Percentiles rank a stretch among this genome's conserved stretches.
These are phyloP conservation scores for Salarias fasciatus DNA, from an alignment of 2,797 vertebrate species.

Conservation along the genomic window DNA sequence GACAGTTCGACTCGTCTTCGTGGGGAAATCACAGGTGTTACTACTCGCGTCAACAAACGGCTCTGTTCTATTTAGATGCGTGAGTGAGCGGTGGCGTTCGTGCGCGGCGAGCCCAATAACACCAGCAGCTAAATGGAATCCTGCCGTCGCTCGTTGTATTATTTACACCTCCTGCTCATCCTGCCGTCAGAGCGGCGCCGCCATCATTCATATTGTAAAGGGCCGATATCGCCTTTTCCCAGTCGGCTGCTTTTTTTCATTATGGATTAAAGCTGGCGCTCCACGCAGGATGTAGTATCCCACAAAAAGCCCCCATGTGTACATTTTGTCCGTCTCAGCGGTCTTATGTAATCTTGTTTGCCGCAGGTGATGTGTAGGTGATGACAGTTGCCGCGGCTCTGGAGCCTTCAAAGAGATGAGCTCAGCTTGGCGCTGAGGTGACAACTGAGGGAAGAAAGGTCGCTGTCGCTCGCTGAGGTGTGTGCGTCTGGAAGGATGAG, in stretches of 20 bases:
- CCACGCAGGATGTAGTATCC: neutral
- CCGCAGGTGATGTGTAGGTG: conserved; percentile 49
- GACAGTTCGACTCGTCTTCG: conserved; percentile 18
- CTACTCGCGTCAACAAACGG: neutral
- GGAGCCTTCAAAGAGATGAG: conserved; percentile 57
- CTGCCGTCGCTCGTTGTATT: neutral
- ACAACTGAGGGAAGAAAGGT: conserved; percentile 55
- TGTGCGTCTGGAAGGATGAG: conserved; percentile 38
- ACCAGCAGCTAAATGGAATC: conserved; percentile 4
- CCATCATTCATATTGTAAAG: no score
- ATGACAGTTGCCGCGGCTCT: conserved; percentile 40
- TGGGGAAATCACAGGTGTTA: conserved; percentile 12
- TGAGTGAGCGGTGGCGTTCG: conserved; percentile 2
- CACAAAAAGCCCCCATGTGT: conserved; percentile 3
- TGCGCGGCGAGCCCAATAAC: conserved; percentile 1
- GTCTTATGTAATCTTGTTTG: conserved; percentile 43
- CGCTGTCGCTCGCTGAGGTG: conserved; percentile 6
- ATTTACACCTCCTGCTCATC: neutral
- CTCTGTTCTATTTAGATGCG: neutral
- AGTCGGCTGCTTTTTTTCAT: conserved; percentile 4
- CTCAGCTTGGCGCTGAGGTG: conserved; percentile 52
- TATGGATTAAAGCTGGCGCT: neutral
- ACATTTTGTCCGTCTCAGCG: conserved; percentile 15
- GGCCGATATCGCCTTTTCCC: neutral
- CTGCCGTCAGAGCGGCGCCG: neutral